Percentiles rank a stretch among this genome's conserved stretches.
Conservation (phyloP, 2,797 vertebrate species). For the Lates japonicus region DNA sequence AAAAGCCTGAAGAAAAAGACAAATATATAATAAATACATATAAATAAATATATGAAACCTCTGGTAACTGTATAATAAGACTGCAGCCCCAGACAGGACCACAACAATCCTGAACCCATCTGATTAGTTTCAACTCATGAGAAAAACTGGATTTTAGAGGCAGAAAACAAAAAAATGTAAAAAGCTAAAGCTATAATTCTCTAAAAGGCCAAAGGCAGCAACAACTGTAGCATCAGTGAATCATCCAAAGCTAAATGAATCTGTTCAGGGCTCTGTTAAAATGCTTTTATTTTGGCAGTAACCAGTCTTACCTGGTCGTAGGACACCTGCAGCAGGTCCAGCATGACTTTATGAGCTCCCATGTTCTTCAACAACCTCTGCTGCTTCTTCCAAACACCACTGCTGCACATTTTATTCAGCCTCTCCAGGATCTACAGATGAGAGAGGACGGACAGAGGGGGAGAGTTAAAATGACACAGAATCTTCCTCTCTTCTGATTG, state of each 20-base stretch:
- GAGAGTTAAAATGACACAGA: not conserved
- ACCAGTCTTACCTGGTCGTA: conserved; percentile 72
- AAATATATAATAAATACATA: too few species aligned
- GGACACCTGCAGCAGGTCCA: conserved; percentile 97
- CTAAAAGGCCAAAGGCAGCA: too few species aligned
- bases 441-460: not conserved
- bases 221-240: too few species aligned
- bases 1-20: too few species aligned
- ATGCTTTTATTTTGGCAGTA: conserved; percentile 1
- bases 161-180: too few species aligned
- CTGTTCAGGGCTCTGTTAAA: not conserved
- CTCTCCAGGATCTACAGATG: conserved; percentile 91
- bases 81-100: too few species aligned
- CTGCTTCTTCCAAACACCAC: conserved; percentile 96
- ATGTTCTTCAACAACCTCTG: conserved; percentile 97
- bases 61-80: too few species aligned
- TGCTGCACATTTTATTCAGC: conserved; percentile 96
- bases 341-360: conserved; percentile 98
- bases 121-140: too few species aligned
- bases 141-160: too few species aligned
- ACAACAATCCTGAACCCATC: too few species aligned
- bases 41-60: too few species aligned
- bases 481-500: not conserved
- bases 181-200: too few species aligned
- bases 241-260: not conserved